Conservation (phyloP, 2,888 invertebrate genomes). For the Sphinx pinastri region DNA sequence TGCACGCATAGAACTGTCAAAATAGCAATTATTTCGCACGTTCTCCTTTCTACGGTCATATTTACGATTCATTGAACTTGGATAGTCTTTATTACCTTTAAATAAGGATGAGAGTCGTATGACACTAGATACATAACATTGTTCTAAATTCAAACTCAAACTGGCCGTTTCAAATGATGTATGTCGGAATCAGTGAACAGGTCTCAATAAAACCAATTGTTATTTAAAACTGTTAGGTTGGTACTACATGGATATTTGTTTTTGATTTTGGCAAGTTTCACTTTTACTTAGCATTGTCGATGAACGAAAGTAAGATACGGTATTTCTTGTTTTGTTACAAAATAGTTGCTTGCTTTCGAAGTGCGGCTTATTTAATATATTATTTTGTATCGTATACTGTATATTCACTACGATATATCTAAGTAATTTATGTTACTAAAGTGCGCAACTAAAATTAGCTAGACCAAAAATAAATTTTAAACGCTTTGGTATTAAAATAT, state of each 20-base stretch:
- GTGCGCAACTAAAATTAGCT: not conserved
- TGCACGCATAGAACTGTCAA: slow-evolving; percentile 57
- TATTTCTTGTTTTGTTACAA: slow-evolving; percentile 40
- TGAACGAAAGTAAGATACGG: slow-evolving; percentile 52
- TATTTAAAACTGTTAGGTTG: slow-evolving; percentile 2
- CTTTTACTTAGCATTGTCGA: slow-evolving; percentile 53
- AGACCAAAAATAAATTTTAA: not conserved
- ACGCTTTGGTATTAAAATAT: not conserved
- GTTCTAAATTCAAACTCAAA: slow-evolving; percentile 45
- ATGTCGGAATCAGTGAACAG: not conserved
- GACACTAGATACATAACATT: slow-evolving; percentile 25
- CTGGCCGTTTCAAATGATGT: slow-evolving; percentile 35
- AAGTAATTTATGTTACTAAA: not conserved
- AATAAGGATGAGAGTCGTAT: slow-evolving; percentile 36
- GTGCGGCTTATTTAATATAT: not conserved
- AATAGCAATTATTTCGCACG: slow-evolving; percentile 67
- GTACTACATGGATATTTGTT: slow-evolving; percentile 36
- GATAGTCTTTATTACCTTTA: slow-evolving; percentile 2
- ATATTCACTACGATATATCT: not conserved
- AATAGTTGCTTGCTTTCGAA: slow-evolving; percentile 11
- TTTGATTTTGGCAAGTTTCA: slow-evolving; percentile 56
- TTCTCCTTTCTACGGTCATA: slow-evolving; percentile 51
- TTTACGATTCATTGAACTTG: slow-evolving; percentile 25
- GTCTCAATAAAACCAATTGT: slow-evolving; percentile 28
- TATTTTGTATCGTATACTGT: slow-evolving; percentile 3